Conservation (phyloP, 2,888 invertebrate genomes). For the Ectropis crepuscularia region DNA sequence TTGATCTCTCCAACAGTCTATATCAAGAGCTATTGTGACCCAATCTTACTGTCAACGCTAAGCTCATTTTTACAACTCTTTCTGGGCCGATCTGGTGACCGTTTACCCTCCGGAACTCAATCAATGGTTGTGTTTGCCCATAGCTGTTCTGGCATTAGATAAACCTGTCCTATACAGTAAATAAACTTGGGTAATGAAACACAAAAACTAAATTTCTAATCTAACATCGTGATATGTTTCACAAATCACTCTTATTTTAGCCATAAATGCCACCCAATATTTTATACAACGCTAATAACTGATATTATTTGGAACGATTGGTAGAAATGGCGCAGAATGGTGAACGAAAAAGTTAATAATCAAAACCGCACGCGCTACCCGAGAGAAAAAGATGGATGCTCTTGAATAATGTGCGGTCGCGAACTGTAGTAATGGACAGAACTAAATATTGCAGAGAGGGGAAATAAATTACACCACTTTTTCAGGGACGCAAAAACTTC, state of each 20-base stretch:
- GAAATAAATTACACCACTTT: constrained; percentile 83
- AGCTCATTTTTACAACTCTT: too few species aligned
- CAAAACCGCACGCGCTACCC: constrained; percentile 66
- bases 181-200: too few species aligned
- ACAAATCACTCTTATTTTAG: background rate
- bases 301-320: constrained; percentile 62
- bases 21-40: too few species aligned
- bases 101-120: too few species aligned
- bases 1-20: too few species aligned
- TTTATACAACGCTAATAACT: constrained; percentile 6
- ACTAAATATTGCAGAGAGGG: constrained; percentile 83
- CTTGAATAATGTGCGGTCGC: constrained; percentile 83
- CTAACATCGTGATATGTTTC: too few species aligned
- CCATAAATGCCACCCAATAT: constrained; percentile 8
- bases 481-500: constrained; percentile 80
- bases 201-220: too few species aligned
- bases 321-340: constrained; percentile 61
- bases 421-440: constrained; percentile 84
- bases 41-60: too few species aligned
- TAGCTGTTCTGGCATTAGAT: too few species aligned
- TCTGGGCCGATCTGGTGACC: too few species aligned
- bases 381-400: constrained; percentile 80
- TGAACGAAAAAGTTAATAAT: constrained; percentile 81
- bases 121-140: too few species aligned
- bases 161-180: too few species aligned